Base-by-base conservation (phyloP, 1,140 invertebrate genomes). In the Eufriesea mexicana region DNA sequence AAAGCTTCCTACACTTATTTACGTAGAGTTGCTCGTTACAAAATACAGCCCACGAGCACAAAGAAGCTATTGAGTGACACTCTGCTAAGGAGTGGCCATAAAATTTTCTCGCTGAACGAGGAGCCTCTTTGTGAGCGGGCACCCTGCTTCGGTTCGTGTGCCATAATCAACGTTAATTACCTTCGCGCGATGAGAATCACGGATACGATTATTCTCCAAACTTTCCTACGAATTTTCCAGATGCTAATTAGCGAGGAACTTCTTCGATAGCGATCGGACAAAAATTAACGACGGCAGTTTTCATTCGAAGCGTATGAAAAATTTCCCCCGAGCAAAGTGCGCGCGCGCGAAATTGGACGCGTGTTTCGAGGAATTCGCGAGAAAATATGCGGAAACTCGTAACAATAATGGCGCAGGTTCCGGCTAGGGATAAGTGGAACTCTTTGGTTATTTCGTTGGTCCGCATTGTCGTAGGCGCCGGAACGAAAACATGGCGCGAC, bases 301-400 rank as follows among this genome's bases (percentile, higher is more conserved):
- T n/a, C n/a, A n/a, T n/a, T n/a, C n/a, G n/a, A n/a, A n/a, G n/a
- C n/a, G n/a, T n/a, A n/a, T n/a, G n/a, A n/a, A n/a, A n/a, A n/a
- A n/a, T n/a, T n/a, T n/a, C n/a, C n/a, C n/a, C n/a, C n/a, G n/a
- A n/a, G n/a, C n/a, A n/a, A n/a, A n/a, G n/a, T n/a, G n/a, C n/a
- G n/a, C n/a, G n/a, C 79, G 76, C 59, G 68, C n/a, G 72, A 51
- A 75, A 78, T 59, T 25, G 61, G 35, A 5, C 57, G 66, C 77
- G 80, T 66, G 66, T 80, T 73, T 75, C 76, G 55, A 49, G 45
- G 25, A 71, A 84, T 83, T 82, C 84, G 57, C 70, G 57, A 47
- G 28, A 79, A 87, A 87, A 86, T 87, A 84, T 84, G 72, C 64
- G 66, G 51, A 86, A 84, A 87, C 84, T 70, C 66, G 66, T 57